These are phyloP conservation scores for Amphiprion ocellaris DNA, from an alignment of 2,113 vertebrate species.

Conservation along the genomic window DNA sequence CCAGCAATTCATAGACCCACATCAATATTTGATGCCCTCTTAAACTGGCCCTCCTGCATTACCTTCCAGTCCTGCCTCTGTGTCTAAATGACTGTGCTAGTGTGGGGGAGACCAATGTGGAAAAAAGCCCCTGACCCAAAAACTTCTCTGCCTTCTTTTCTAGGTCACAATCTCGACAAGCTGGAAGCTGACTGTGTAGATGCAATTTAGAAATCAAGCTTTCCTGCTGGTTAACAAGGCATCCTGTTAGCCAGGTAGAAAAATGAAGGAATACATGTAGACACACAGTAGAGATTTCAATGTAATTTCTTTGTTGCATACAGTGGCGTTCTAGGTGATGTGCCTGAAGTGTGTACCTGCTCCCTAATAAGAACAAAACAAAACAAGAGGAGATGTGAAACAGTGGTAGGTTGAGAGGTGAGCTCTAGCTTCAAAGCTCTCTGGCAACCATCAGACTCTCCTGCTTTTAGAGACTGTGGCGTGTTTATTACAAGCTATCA, in stretches of 20 bases:
- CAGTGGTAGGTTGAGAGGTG: constrained; percentile 44
- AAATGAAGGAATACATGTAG: constrained; percentile 3
- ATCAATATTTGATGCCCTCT: constrained; percentile 81
- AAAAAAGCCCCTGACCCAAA: constrained; percentile 58
- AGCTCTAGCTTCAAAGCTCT: constrained; percentile 66
- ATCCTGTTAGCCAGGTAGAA: constrained; percentile 8
- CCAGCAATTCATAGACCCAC: constrained; percentile 61
- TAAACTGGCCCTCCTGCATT: constrained; percentile 65
- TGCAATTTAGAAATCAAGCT: constrained; percentile 17
- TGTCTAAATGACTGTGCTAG: not conserved
- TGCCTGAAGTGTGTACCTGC: constrained; percentile 48
- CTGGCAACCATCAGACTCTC: constrained; percentile 50
- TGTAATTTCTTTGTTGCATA: constrained; percentile 20
- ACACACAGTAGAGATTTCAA: constrained; percentile 17
- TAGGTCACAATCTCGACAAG: constrained; percentile 46
- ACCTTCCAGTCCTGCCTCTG: constrained; percentile 33
- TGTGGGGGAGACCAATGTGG: not conserved
- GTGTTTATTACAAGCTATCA: constrained; percentile 61
- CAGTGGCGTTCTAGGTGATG: constrained; percentile 15
- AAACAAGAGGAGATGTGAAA: constrained; percentile 49
- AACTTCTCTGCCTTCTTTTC: constrained; percentile 47
- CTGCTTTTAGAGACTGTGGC: constrained; percentile 37
- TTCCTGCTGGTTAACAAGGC: constrained; percentile 29
- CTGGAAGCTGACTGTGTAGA: constrained; percentile 15
- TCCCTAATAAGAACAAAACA: constrained; percentile 66